These are phyloP conservation scores for Auanema sp. DNA, from an alignment of 2,888 invertebrate species.

Conservation along the genomic window DNA sequence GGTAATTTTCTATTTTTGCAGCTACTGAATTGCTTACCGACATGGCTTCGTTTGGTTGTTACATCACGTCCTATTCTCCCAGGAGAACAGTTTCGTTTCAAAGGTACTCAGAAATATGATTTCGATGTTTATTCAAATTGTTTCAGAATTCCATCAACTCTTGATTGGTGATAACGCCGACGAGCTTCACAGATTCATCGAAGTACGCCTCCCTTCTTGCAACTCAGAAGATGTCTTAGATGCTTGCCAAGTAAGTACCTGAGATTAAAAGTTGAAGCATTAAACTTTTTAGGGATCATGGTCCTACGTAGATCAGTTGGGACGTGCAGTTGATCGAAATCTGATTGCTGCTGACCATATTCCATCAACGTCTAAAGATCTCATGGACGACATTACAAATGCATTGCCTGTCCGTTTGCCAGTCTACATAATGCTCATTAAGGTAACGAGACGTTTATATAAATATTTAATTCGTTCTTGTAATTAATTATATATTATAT, in stretches of 20 bases:
- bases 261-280: too few relatives aligned
- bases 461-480: too few relatives aligned
- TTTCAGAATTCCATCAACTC: constrained; percentile 23
- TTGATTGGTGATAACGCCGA: constrained; percentile 23
- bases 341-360: constrained; percentile 21
- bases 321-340: constrained; percentile 29
- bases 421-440: constrained; percentile 26
- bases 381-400: constrained; percentile 25
- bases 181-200: constrained; percentile 37
- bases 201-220: constrained; percentile 34
- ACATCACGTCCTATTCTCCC: constrained; percentile 24
- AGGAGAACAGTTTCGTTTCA: constrained; percentile 5
- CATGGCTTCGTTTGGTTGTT: constrained; percentile 38
- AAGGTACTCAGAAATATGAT: not conserved
- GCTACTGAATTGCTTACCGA: constrained; percentile 25
- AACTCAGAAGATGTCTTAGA: constrained; percentile 25
- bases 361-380: constrained; percentile 18
- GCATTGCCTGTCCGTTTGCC: constrained; percentile 33
- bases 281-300: constrained; percentile 29
- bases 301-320: constrained; percentile 47
- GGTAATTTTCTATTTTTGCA: too few relatives aligned
- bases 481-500: not conserved
- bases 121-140: not conserved
- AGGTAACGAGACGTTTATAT: constrained; percentile 4
- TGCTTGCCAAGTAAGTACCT: constrained; percentile 25